Evolutionary conservation across 2,888 invertebrate species (phyloP), one percentile per base, ranked within the genome.

Genomic region (Nymphalis polychloros): DNA sequence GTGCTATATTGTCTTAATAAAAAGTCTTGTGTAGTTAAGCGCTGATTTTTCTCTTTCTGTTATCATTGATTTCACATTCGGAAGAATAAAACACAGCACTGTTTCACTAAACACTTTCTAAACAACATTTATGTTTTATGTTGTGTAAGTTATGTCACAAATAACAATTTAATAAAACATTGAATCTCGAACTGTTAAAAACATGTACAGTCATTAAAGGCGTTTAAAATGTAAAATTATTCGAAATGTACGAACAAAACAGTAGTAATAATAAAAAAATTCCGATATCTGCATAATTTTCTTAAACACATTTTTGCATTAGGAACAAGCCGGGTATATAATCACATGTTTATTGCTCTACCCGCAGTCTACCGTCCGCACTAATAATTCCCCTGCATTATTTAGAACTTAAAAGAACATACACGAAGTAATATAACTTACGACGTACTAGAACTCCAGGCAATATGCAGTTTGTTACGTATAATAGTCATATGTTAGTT

Each of bases 401-500:
- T 66, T 61, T 48, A 66, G 41, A 53, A 59, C 52, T 53, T 66
- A 63, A 65, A 69, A 67, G 68, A 60, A 68, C 64, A 71, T 61
- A 57, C 59, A 61, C 49, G 52, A 59, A 67, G 52, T 67, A 67
- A 64, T 64, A 71, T 64, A 71, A 71, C 64, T 67, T 64, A 60
- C 61, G 63, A 59, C 55, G 66, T 46, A 60, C 69, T 65, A 53
- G 59, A 59, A 69, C 67, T 68, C 63, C 52, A 62, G 64, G 71
- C 69, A 71, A 71, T 72, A 70, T 72, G 72, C 65, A 68, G 67
- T 67, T 64, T 63, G 67, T 64, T 65, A 70, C 64, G 70, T 67
- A 67, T 70, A 57, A 57, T 57, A 57, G 65, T 69, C 69, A 48
- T 59, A 64, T 66, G 72, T 71, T 64, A 68, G 72, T 63, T 65